These are phyloP conservation scores for Spodoptera frugiperda DNA, from an alignment of 1,140 invertebrate genomes.

Conservation along the genomic window DNA sequence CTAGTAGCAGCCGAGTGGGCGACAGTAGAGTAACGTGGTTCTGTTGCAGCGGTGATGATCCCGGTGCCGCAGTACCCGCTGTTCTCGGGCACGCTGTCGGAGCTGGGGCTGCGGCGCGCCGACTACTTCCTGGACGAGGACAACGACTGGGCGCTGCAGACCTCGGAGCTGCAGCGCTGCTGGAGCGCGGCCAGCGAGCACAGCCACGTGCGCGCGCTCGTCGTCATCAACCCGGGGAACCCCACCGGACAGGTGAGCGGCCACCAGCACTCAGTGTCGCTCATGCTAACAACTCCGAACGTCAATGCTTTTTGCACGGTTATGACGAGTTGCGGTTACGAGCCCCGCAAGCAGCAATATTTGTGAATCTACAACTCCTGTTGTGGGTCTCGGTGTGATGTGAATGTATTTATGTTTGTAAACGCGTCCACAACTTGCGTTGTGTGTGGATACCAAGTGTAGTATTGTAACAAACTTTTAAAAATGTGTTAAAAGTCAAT, in stretches of 20 bases:
- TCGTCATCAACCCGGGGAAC: constrained; percentile 99
- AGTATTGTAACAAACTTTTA: no score
- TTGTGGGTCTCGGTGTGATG: no score
- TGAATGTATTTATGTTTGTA: no score
- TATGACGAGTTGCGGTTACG: neutral
- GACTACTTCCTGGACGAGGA: constrained; percentile 97
- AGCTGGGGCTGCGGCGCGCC: constrained; percentile 94
- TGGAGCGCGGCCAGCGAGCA: constrained; percentile 88
- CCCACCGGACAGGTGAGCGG: constrained; percentile 92
- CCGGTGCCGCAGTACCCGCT: constrained; percentile 99
- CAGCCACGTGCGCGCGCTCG: constrained; percentile 93
- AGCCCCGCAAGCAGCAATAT: no score
- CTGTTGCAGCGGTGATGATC: constrained; percentile 93
- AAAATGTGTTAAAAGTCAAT: no score
- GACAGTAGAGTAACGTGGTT: neutral
- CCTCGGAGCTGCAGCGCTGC: constrained; percentile 93
- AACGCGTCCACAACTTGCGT: no score
- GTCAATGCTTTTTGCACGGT: no score
- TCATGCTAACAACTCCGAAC: no score
- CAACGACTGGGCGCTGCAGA: constrained; percentile 94
- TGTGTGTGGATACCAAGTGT: no score
- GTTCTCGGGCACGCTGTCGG: constrained; percentile 97
- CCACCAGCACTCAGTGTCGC: neutral
- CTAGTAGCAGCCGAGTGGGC: neutral
- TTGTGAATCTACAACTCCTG: no score